Evolutionary conservation across 2,888 invertebrate species (phyloP).

Genomic region (Conus canariensis): DNA sequence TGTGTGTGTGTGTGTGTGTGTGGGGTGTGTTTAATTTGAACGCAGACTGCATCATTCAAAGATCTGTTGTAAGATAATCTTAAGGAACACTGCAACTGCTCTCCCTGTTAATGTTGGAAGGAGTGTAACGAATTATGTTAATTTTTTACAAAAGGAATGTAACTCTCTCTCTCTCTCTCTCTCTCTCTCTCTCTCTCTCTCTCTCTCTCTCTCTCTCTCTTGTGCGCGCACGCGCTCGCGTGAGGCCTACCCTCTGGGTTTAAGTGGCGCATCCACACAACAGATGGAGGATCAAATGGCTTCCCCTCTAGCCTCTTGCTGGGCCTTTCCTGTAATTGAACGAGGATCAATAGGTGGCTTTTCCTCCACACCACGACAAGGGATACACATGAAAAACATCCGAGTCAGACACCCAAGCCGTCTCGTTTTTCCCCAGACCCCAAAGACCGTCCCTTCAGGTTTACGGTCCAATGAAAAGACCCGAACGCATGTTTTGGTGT

Average conservation of each 20-base stretch:
- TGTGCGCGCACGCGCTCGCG: not conserved
- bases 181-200: not conserved
- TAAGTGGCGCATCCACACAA: not conserved
- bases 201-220: slow-evolving; percentile 9
- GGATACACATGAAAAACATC: not conserved
- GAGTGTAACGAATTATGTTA: no score
- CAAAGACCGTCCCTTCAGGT: not conserved
- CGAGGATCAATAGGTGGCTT: not conserved
- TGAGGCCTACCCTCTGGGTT: not conserved
- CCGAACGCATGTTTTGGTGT: no score
- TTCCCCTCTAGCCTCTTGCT: not conserved
- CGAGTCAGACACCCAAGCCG: not conserved
- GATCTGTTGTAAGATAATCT: no score
- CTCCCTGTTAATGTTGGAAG: no score
- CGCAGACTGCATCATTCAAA: no score
- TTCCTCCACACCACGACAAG: not conserved
- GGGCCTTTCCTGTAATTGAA: not conserved
- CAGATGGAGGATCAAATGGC: slow-evolving; percentile 14
- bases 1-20: no score
- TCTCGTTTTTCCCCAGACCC: not conserved
- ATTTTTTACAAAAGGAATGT: no score
- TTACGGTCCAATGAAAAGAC: no score
- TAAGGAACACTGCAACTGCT: no score
- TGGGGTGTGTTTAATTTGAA: no score
- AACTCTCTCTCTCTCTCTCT: not conserved